These are phyloP conservation scores for Craniophora ligustri DNA, from an alignment of 2,888 invertebrate species.

Conservation along the genomic window DNA sequence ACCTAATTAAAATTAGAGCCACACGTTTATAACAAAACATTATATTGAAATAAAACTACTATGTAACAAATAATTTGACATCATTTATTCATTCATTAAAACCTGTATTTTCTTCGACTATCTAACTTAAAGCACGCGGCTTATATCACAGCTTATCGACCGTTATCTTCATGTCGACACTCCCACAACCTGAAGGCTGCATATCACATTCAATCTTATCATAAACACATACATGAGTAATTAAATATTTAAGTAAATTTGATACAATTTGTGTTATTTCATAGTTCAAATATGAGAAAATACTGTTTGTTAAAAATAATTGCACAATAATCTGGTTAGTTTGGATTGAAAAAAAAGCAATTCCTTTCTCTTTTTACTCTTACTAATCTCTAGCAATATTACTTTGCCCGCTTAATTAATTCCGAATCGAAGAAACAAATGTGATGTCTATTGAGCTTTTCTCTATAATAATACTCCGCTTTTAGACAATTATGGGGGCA, in stretches of 20 bases:
- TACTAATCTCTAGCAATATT: too few species aligned
- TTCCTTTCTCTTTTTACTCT: too few species aligned
- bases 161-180: slow-evolving; percentile 44
- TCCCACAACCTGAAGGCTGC: slow-evolving; percentile 33
- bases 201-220: slow-evolving; percentile 62
- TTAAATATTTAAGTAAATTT: slow-evolving; percentile 23
- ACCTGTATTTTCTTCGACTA: slow-evolving; percentile 25
- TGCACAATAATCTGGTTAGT: not conserved
- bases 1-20: too few species aligned
- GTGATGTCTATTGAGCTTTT: too few species aligned
- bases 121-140: slow-evolving; percentile 50
- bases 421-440: too few species aligned
- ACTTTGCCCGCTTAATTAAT: too few species aligned
- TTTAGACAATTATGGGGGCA: too few species aligned
- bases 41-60: slow-evolving; percentile 12
- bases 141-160: slow-evolving; percentile 64
- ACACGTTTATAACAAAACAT: too few species aligned
- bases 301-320: not conserved
- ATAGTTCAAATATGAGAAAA: not conserved
- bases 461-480: too few species aligned
- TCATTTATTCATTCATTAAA: slow-evolving; percentile 38
- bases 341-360: too few species aligned
- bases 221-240: slow-evolving; percentile 44
- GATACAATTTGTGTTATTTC: slow-evolving; percentile 2
- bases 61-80: too few species aligned